Base-by-base conservation (phyloP, 1,140 invertebrate genomes). In the Diuraphis noxia region DNA sequence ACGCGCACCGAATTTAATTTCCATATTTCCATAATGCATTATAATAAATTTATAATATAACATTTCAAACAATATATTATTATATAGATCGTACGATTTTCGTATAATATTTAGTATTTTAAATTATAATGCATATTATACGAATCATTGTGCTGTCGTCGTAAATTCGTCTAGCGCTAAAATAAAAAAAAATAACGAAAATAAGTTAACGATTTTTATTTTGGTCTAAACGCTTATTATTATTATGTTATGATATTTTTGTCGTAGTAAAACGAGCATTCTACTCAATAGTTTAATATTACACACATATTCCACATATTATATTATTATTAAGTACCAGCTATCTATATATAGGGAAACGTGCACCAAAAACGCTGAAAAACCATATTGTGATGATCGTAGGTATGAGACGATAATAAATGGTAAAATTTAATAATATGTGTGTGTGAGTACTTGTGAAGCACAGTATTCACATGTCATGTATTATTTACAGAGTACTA, bases 11-110 rank as follows among this genome's bases (percentile, higher is more conserved):
- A 84, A 84, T 84, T 84, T 84, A 19, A 84, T 84, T 84, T 43
- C 82, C 82, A 84, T 84, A 84, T 43, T 84, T 30, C 43, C 41
- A 41, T 84, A 84, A 84, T 84, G 79, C 36, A 38, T 81, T 81
- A 40, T 25, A 81, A 77, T 36, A 34, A n/a, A n/a, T n/a, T n/a
- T 77, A 36, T 21, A 43, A 6, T 23, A 49, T 17, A 46, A 46
- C 7, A 49, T 49, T 0, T 81, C 10, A 40, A 23, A 38, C 36
- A 38, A 23, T 79, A 36, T 79, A 36, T 23, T 41, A 36, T 7
- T n/a, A 21, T 34, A 36, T 46, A 84, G 30, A 84, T 84, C 40
- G 10, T 84, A 84, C 17, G 30, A n/a, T 84, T 43, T 41, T 19
- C 41, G 17, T 84, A 84, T 21, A 79, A 36, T 23, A 36, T 21